Evolutionary conservation across 1,140 invertebrate genomes (phyloP), one percentile per base, ranked within the genome.

Genomic region (Sycophila sp.): DNA sequence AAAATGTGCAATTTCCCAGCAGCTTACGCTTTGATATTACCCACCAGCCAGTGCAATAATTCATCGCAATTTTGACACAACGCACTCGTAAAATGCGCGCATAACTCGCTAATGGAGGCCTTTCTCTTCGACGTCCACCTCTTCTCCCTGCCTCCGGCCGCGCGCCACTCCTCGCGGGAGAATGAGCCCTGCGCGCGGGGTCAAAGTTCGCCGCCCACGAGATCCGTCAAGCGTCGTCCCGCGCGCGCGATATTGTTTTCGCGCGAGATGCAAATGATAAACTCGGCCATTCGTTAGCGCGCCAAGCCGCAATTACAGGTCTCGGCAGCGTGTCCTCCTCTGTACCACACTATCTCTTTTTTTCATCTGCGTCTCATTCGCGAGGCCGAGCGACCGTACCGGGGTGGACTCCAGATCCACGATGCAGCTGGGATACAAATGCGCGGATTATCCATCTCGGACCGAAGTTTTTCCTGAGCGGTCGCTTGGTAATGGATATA

Each of bases 241-340:
- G 4, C 47, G 2, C 15, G 13, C 2, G 22, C 26, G 34, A 58
- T 47, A 58, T 67, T 58, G 38, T 58, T 67, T 67, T 67, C 45
- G 19, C 49, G 34, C 26, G 34, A 15, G 38, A 67, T 67, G 53
- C 53, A 58, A 67, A 67, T 58, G 51, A 55, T 58, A 67, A 67
- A 67, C 51, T 55, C 45, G n/a, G 10, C 53, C 40, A 47, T 45
- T 67, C 28, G 47, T 58, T 58, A 47, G 53, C 34, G 1, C 13
- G 47, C 28, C 34, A 26, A n/a, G 38, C 26, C 40, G 38, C 36
- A 45, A 62, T 60, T 62, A 32, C 59, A 47, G 24, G n/a, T 47
- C 24, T 17, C 34, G 22, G 17, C 10, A 17, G 13, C 42, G 19
- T 22, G 42, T 47, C 42, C 17, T 22, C 24, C n/a, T n/a, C n/a